Evolutionary conservation across 35 echinoderm and acorn worm species (phyloP), one percentile per base, ranked within the genome.

Genomic region (Lytechinus variegatus): DNA sequence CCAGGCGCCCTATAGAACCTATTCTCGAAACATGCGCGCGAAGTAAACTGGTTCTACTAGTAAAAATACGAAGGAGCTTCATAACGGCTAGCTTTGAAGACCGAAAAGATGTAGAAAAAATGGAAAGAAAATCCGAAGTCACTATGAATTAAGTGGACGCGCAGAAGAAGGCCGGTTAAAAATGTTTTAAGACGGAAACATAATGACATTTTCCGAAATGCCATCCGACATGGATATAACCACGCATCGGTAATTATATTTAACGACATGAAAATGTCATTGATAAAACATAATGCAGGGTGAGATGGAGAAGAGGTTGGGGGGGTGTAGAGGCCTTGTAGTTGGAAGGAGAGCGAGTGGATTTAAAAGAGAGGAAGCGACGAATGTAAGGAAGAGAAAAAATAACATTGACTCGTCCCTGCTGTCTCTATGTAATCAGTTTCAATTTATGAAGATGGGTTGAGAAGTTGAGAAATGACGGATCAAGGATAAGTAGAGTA

Each of bases 191-290:
- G 66, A 79, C 66, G 66, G 66, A 79, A 79, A 79, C 66, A 79
- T 79, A 79, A 79, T 79, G 66, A 79, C 66, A 79, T 19, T 79
- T 79, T 79, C 19, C 21, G 12, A 79, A 79, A 79, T 79, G 66
- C n/a, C 66, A 79, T n/a, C 66, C 14, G 66, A 79, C 66, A 79
- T n/a, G 66, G 14, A 79, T 79, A 79, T 27, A 21, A n/a, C 6
- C 66, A n/a, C 66, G 66, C 66, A 79, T 79, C 66, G 66, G 66
- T 79, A 16, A 79, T 79, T 79, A 79, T 79, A 79, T 6, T 6
- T 79, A 79, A 79, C 66, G 66, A 79, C 66, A 79, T 79, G 66
- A 79, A 79, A 79, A 79, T 79, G 66, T 79, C 66, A 79, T 79
- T 79, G 66, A 79, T 79, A 79, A 3, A 79, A 24, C 66, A 24